A percentile compares a stretch with the other conserved stretches of the same genome.
phyloP scores from a whole-genome alignment of 2,888 invertebrate species.

The Spatulosminthurus flaviceps region DNA sequence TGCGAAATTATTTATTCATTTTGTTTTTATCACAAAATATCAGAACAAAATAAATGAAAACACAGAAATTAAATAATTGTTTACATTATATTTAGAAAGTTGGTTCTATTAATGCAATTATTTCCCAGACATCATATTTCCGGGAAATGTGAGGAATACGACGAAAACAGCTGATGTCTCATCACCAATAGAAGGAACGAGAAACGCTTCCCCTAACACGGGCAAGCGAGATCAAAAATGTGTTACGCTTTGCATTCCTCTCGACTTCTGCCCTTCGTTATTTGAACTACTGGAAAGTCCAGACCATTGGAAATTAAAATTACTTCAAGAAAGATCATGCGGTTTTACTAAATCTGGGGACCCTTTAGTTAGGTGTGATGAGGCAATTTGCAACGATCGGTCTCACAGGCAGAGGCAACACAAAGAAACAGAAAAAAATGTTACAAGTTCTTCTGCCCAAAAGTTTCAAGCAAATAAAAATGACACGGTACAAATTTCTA shows the following conservation, averaged over 20 bases:
- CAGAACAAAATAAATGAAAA: no score
- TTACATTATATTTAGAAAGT: no score
- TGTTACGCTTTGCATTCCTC: slow-evolving; percentile 43
- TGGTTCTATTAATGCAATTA: no score
- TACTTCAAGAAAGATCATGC: slow-evolving; percentile 43
- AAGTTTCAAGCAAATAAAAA: no score
- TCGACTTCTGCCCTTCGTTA: slow-evolving; percentile 45
- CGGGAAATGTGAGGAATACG: slow-evolving; percentile 5
- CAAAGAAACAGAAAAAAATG: not conserved
- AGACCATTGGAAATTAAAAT: slow-evolving; percentile 24
- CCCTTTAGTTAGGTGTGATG: slow-evolving; percentile 49
- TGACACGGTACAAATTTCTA: no score
- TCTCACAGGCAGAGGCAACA: not conserved
- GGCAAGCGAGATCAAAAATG: slow-evolving; percentile 1
- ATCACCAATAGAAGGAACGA: not conserved
- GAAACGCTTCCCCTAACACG: not conserved
- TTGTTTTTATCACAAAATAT: no score
- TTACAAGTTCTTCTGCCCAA: no score
- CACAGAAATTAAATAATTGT: no score
- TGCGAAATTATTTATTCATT: no score
- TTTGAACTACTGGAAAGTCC: slow-evolving; percentile 38
- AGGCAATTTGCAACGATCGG: slow-evolving; percentile 33
- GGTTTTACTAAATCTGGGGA: slow-evolving; percentile 43
- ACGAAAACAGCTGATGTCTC: not conserved
- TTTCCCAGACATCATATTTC: slow-evolving; percentile 17